Conservation (phyloP, 1,140 invertebrate species). For the Asobara japonica region DNA sequence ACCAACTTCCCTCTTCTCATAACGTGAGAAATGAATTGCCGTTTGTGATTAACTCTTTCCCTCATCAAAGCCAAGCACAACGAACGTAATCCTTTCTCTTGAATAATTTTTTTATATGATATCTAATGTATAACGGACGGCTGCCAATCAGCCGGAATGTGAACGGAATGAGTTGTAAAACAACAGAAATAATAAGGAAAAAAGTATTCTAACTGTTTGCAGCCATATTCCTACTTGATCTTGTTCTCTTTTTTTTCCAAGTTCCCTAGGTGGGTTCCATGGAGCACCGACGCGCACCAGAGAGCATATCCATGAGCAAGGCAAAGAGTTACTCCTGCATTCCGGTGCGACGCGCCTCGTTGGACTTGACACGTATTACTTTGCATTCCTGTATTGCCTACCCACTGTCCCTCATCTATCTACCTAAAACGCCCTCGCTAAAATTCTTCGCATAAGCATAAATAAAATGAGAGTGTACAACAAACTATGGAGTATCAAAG, state of each 20-base stretch:
- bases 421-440: not conserved
- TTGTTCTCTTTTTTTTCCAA: not conserved
- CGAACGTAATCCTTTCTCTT: slow-evolving; percentile 6
- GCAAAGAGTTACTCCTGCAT: slow-evolving; percentile 37
- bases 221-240: not conserved
- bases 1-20: not conserved
- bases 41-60: slow-evolving; percentile 15
- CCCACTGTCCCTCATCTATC: slow-evolving; percentile 8
- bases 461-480: not conserved
- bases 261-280: not conserved
- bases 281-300: slow-evolving; percentile 10
- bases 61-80: not conserved
- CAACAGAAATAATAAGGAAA: not conserved
- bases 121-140: slow-evolving; percentile 1
- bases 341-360: slow-evolving; percentile 54
- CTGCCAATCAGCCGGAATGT: not conserved
- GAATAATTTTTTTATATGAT: not conserved
- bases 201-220: not conserved
- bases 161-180: not conserved
- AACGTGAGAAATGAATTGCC: slow-evolving; percentile 14
- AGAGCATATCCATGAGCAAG: not conserved
- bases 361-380: slow-evolving; percentile 63
- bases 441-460: not conserved
- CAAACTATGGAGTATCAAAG: not conserved
- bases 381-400: slow-evolving; percentile 47